A percentile compares a stretch with the other conserved stretches of the same genome.
Conservation (phyloP, 2,797 vertebrate species). For the Argya squamiceps region DNA sequence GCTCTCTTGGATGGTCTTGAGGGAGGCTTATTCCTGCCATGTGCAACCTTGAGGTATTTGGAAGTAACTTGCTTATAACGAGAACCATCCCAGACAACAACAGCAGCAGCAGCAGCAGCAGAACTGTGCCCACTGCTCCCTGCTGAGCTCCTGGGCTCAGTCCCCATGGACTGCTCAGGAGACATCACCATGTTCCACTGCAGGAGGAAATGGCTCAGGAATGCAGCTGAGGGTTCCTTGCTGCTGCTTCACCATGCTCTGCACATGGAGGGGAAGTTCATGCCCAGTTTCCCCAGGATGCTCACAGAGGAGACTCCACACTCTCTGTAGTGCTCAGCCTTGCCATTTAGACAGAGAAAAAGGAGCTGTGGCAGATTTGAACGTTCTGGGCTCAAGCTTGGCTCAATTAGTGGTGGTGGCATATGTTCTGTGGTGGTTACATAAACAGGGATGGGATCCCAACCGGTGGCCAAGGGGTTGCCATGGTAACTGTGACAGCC, state of each 20-base stretch:
- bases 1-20: neutral
- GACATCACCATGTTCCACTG: accelerated
- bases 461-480: neutral
- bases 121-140: neutral
- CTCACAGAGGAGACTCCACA: accelerated
- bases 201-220: neutral
- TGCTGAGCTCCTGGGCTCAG: neutral
- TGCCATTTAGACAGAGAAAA: neutral
- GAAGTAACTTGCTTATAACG: neutral
- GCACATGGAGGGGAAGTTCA: accelerated
- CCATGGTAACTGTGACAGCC: neutral
- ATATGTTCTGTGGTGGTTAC: neutral
- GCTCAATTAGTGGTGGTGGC: neutral
- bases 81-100: neutral
- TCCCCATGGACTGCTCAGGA: accelerated
- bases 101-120: neutral
- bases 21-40: neutral
- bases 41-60: neutral
- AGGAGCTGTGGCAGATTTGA: neutral
- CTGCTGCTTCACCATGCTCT: neutral
- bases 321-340: neutral
- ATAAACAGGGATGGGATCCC: neutral
- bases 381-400: neutral
- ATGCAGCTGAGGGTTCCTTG: no score
- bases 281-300: neutral